Percentiles rank a stretch among this genome's conserved stretches.
Evolutionary conservation across 2,888 invertebrate genomes (phyloP).

Genomic region (Pammene fasciana): DNA sequence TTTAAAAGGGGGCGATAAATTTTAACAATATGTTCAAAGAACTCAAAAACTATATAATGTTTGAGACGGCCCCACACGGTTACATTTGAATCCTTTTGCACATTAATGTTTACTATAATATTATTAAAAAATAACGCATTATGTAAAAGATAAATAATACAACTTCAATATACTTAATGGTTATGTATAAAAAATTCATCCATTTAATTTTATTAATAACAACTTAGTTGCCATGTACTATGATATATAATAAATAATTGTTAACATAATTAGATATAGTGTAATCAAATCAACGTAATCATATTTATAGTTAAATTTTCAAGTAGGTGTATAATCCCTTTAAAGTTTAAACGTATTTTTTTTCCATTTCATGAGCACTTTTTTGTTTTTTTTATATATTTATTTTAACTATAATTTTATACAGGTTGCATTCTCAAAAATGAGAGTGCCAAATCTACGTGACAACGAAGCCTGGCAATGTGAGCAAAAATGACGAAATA

Average conservation of each 20-base stretch:
- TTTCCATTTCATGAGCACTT: neutral
- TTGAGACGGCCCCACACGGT: neutral
- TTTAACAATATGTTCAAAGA: no score
- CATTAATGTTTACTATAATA: no score
- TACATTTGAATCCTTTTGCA: slow-evolving; percentile 2
- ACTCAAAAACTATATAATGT: no score
- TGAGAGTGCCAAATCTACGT: slow-evolving; percentile 15
- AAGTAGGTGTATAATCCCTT: slow-evolving; percentile 1
- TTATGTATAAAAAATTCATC: neutral
- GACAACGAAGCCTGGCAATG: slow-evolving; percentile 11
- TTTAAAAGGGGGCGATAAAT: neutral
- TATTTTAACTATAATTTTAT: slow-evolving; percentile 23
- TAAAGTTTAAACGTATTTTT: neutral
- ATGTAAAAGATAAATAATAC: neutral
- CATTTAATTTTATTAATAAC: neutral
- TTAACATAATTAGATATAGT: slow-evolving; percentile 2
- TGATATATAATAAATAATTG: neutral
- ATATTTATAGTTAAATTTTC: slow-evolving; percentile 11
- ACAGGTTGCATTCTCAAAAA: slow-evolving; percentile 31
- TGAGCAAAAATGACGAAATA: slow-evolving; percentile 19
- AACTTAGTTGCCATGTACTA: slow-evolving; percentile 8
- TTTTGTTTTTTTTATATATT: neutral
- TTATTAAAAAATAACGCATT: neutral
- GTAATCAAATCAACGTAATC: slow-evolving; percentile 5
- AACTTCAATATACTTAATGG: neutral